Conservation (phyloP, 2,113 vertebrate species). For the Proterorhinus semilunaris region DNA sequence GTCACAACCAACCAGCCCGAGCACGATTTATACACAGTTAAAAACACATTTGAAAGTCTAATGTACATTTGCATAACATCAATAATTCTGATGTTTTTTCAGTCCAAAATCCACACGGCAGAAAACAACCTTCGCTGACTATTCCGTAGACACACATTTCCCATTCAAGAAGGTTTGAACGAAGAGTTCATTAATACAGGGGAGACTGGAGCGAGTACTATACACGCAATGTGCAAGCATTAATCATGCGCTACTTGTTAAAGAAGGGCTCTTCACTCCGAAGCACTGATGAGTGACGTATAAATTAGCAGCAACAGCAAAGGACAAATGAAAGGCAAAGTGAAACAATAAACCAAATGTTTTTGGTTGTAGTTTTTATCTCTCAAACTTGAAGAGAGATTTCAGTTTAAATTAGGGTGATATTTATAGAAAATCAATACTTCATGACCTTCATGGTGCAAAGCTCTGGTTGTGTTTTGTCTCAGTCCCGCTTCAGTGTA, state of each 20-base stretch:
- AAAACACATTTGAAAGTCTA: background rate
- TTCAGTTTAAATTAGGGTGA: no score
- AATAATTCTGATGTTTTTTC: background rate
- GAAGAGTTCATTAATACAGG: conserved; percentile 1
- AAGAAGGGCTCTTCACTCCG: conserved; percentile 19
- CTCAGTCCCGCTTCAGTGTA: no score
- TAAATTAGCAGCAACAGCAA: conserved; percentile 16
- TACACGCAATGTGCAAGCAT: conserved; percentile 1
- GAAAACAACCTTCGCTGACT: background rate
- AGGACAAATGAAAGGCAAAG: conserved; percentile 24
- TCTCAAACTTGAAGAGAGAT: no score
- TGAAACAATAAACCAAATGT: conserved; percentile 11
- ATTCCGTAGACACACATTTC: background rate
- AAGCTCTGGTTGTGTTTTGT: no score
- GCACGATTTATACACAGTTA: background rate
- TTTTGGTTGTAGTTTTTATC: background rate
- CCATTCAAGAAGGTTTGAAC: background rate
- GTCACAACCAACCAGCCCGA: background rate
- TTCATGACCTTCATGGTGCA: no score
- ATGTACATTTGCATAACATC: background rate
- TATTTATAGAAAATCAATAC: no score
- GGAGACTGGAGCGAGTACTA: background rate
- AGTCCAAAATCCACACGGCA: background rate
- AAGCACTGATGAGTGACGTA: conserved; percentile 22
- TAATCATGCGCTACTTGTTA: background rate